A percentile compares a stretch with the other conserved stretches of the same genome.
Evolutionary conservation across 2,113 vertebrate genomes (phyloP).

Genomic region (Thunnus thynnus): DNA sequence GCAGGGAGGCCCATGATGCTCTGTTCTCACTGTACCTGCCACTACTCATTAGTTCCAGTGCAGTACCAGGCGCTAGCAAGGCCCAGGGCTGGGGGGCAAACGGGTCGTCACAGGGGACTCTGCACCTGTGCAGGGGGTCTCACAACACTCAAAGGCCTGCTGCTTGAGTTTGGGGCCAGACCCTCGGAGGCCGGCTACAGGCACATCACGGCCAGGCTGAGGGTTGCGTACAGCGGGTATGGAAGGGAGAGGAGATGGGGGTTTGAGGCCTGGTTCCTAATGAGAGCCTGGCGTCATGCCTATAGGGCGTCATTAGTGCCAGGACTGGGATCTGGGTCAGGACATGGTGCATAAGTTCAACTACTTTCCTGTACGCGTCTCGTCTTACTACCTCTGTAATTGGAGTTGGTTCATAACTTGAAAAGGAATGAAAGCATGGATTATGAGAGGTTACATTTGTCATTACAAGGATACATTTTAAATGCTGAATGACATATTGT

Average conservation of each 20-base stretch:
- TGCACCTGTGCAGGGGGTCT: constrained; percentile 90
- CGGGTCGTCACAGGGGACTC: constrained; percentile 72
- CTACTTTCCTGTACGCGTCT: constrained; percentile 39
- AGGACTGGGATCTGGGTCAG: constrained; percentile 85
- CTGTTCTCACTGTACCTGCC: constrained; percentile 87
- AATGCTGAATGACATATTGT: background rate
- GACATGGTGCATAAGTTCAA: constrained; percentile 73
- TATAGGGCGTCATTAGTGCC: constrained; percentile 86
- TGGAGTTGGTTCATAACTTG: background rate
- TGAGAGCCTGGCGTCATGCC: constrained; percentile 83
- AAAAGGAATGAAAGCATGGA: background rate
- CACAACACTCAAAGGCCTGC: constrained; percentile 36
- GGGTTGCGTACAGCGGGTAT: constrained; percentile 22
- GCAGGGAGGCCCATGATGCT: constrained; percentile 59
- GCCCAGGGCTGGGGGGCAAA: constrained; percentile 77
- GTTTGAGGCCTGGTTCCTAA: constrained; percentile 79
- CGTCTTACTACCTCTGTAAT: constrained; percentile 3
- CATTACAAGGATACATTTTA: background rate
- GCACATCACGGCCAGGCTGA: constrained; percentile 58
- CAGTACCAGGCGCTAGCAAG: constrained; percentile 80
- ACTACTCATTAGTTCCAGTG: constrained; percentile 90
- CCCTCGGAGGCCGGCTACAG: constrained; percentile 75
- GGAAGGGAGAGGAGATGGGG: constrained; percentile 56
- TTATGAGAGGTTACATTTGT: background rate
- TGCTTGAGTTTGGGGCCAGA: constrained; percentile 45